Base-by-base conservation (phyloP, 1,140 invertebrate genomes). In the Diorhabda carinulata region DNA sequence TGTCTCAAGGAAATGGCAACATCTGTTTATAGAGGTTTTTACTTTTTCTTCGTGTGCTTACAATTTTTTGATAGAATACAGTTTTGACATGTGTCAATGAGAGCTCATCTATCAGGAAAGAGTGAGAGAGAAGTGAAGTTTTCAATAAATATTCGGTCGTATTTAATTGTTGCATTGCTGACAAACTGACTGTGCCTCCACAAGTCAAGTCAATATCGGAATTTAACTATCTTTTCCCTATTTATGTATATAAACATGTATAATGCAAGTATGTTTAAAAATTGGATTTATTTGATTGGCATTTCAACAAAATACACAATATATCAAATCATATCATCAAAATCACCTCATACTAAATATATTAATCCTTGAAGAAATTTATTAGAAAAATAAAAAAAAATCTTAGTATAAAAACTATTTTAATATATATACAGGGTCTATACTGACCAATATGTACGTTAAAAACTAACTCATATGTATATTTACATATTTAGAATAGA, bases 401-500 rank as follows among this genome's bases (percentile, higher is more conserved):
- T 1, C 25, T 25, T 65, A 65, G 40, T 40, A 57, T 57, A 65
- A 56, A 41, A 57, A 65, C 57, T 56, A 57, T 43, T 62, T 43
- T 62, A 62, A 10, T 56, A 57, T 58, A 25, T 25, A 65, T 65
- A 65, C 64, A 65, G 64, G 64, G 64, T 65, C 64, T 47, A 47
- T 57, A 65, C 56, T 57, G 64, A 65, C 64, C 64, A 65, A 65
- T 65, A 64, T 64, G 57, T 65, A 52, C 57, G 57, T 42, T 41
- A 52, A 56, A 56, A 57, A 25, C 42, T 41, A 41, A 65, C 57
- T 65, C 47, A 65, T 57, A 57, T 65, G 40, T 65, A 57, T 8
- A 65, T 65, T 65, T 65, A 57, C 42, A 57, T 44, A 45, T 56
- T 57, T 65, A 65, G 64, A 65, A 65, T 65, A 65, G 64, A 57